phyloP scores from a whole-genome alignment of 2,888 invertebrate species.

The Carcina quercana region DNA sequence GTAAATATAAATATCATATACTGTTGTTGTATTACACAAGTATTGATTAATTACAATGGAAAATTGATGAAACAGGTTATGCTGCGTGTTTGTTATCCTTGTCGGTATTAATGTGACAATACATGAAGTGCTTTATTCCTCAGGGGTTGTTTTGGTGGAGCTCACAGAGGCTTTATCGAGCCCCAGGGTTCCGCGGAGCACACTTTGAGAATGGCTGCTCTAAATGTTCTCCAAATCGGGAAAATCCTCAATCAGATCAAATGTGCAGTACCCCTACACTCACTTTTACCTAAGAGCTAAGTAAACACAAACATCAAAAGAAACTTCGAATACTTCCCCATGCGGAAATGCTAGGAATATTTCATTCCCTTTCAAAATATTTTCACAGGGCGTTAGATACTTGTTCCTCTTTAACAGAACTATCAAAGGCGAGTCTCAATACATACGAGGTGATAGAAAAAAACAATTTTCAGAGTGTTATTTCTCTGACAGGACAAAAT shows the following conservation, averaged over 20 bases:
- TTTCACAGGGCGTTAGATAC: conserved; percentile 22
- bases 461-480: background rate
- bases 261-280: background rate
- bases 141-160: too few species aligned
- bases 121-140: too few species aligned
- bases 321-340: conserved; percentile 31
- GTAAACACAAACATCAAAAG: conserved; percentile 17
- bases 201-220: too few species aligned
- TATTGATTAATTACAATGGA: too few species aligned
- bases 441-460: background rate
- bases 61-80: too few species aligned
- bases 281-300: background rate
- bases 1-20: too few species aligned
- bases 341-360: conserved; percentile 1
- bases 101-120: too few species aligned
- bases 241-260: background rate
- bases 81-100: too few species aligned
- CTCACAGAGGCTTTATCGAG: too few species aligned
- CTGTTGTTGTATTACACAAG: too few species aligned
- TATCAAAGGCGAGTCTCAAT: conserved; percentile 7
- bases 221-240: background rate
- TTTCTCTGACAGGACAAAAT: background rate
- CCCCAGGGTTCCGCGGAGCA: too few species aligned
- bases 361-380: conserved; percentile 24
- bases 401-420: conserved; percentile 17